Base-by-base conservation (phyloP, 1,140 invertebrate species). In the Melitaea cinxia region DNA sequence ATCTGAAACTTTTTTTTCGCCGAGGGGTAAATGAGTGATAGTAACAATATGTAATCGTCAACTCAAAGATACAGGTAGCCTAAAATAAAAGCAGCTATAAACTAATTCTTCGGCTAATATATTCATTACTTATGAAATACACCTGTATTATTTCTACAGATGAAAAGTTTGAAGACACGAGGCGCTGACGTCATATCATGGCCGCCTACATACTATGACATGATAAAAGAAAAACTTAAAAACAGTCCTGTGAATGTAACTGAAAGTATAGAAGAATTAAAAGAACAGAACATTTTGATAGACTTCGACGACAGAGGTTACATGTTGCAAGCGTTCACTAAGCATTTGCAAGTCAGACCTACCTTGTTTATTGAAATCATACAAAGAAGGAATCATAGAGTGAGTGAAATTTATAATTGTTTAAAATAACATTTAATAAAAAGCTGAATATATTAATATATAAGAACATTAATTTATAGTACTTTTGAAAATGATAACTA, bases 261-360 rank as follows among this genome's bases (percentile, higher is more conserved):
- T 14, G 98, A 99, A 92, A 96, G 97, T 75, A 90, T 99, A 67
- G 93, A 96, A 67, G 91, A 93, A 10, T 89, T 98, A 68, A 91
- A 98, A 92, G 94, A 98, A 88, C 90, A 99, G 45, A 96, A 96
- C 70, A 99, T 99, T 75, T 91, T 99, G 42, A 96, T 99, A 58
- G 99, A 99, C 86, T 99, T 97, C 84, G 99, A 99, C 90, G 98
- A 99, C 74, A 93, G 98, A 83, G 99, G 99, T 0, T 99, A 99
- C 89, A 93, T 99, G 71, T 93, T 99, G 59, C 99, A 99, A 92
- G 99, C 99, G 49, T 99, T 99, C 88, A 99, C 98, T 0, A 99
- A 98, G 90, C 98, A 98, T 74, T 94, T 99, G 91, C 98, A 99
- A 91, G 98, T 99, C 74, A 93, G 98, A 59, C 99, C 99, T 1